Percentiles rank a stretch among this genome's conserved stretches.
phyloP scores from a whole-genome alignment of 2,888 invertebrate species.

The Zaprionus lineosus region DNA sequence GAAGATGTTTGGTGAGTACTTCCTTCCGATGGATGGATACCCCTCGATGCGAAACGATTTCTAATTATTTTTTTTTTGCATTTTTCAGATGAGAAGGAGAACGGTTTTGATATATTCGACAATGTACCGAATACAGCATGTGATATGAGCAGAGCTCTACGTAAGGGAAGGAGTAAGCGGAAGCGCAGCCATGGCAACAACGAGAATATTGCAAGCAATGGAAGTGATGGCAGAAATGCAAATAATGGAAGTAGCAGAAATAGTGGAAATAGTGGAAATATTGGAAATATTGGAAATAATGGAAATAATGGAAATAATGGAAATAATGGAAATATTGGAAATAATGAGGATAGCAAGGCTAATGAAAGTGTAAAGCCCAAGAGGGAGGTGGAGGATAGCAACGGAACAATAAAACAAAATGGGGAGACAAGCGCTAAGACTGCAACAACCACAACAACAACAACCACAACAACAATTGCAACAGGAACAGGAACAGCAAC shows the following conservation, averaged over 20 bases:
- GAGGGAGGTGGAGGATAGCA: constrained; percentile 14
- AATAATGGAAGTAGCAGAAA: too few species aligned
- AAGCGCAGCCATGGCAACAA: constrained; percentile 25
- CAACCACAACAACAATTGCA: constrained; percentile 16
- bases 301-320: too few species aligned
- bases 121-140: constrained; percentile 81
- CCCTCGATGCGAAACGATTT: not conserved
- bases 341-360: constrained; percentile 14
- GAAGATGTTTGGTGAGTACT: constrained; percentile 80
- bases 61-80: constrained; percentile 34
- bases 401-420: constrained; percentile 51
- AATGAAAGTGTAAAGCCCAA: constrained; percentile 18
- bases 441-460: constrained; percentile 36
- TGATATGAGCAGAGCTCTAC: constrained; percentile 82
- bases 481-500: not conserved
- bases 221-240: too few species aligned
- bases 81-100: constrained; percentile 83
- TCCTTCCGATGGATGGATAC: not conserved
- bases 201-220: too few species aligned
- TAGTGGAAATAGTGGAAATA: too few species aligned
- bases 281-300: too few species aligned
- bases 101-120: constrained; percentile 81
- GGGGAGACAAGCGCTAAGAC: constrained; percentile 72
- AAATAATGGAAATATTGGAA: too few species aligned
- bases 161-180: constrained; percentile 41